Percentiles rank a stretch among this genome's conserved stretches.
phyloP scores from a whole-genome alignment of 2,888 invertebrate genomes.

The Chrysolina oricalcia region DNA sequence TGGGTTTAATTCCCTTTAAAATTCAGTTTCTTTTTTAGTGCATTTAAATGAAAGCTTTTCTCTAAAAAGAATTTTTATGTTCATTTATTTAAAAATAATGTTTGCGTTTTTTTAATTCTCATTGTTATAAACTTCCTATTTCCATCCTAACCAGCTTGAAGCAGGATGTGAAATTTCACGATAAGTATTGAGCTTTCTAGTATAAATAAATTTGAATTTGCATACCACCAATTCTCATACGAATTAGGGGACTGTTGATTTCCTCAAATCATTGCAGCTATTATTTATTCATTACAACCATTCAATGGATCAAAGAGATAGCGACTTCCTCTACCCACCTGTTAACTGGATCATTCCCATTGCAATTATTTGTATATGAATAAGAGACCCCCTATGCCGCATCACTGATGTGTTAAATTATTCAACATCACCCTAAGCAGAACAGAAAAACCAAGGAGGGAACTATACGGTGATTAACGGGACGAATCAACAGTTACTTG shows the following conservation, averaged over 20 bases:
- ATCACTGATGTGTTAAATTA: slow-evolving; percentile 12
- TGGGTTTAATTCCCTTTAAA: too few relatives aligned
- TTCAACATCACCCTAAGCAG: slow-evolving; percentile 24
- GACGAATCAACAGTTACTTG: slow-evolving; percentile 9
- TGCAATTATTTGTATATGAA: not conserved
- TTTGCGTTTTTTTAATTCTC: too few relatives aligned
- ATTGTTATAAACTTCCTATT: too few relatives aligned
- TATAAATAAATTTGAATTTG: too few relatives aligned
- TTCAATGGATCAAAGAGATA: not conserved
- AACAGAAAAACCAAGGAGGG: not conserved
- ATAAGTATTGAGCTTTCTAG: too few relatives aligned
- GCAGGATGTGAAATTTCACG: too few relatives aligned
- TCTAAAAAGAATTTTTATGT: too few relatives aligned
- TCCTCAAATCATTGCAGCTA: not conserved
- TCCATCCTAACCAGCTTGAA: too few relatives aligned
- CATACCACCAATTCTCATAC: too few relatives aligned
- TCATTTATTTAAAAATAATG: too few relatives aligned
- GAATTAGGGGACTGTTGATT: not conserved
- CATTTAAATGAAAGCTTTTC: too few relatives aligned
- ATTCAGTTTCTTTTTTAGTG: too few relatives aligned
- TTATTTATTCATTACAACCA: not conserved
- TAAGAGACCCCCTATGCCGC: not conserved
- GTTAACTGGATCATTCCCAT: slow-evolving; percentile 1
- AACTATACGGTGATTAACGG: not conserved
- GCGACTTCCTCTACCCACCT: not conserved